Percentiles rank a stretch among this genome's conserved stretches.
phyloP scores from a whole-genome alignment of 2,113 vertebrate species.

The Mus pahari region DNA sequence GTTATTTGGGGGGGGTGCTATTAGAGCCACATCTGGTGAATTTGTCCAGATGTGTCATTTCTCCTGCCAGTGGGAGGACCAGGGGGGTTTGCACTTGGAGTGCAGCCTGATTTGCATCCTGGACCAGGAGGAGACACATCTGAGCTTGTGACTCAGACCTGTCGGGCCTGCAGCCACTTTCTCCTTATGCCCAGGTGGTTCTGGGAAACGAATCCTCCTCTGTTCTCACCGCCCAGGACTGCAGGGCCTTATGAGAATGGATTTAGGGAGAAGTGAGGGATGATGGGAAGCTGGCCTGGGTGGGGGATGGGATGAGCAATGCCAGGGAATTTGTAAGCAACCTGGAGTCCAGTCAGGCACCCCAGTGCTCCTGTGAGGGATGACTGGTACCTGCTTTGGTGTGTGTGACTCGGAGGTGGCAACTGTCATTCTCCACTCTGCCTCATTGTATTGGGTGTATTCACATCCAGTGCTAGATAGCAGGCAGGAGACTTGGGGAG shows the following conservation, averaged over 20 bases:
- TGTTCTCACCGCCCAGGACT: background rate
- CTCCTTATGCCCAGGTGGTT: background rate
- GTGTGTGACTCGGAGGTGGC: background rate
- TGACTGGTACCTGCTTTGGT: background rate
- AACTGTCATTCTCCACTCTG: background rate
- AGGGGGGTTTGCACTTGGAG: background rate
- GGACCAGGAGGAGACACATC: background rate
- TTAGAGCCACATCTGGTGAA: background rate
- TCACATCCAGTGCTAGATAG: background rate
- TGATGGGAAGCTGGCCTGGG: too few relatives aligned
- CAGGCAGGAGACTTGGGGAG: background rate
- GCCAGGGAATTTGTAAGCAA: background rate
- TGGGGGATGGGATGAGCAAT: background rate
- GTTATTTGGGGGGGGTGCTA: background rate
- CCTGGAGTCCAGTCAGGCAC: background rate
- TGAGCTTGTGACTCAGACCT: background rate
- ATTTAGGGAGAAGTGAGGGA: background rate
- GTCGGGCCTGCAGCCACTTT: background rate
- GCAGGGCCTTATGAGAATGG: background rate
- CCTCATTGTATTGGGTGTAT: background rate
- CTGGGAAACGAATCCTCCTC: background rate
- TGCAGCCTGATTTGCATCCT: background rate
- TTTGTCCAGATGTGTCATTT: background rate
- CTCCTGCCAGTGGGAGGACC: background rate
- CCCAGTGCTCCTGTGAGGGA: background rate